Percentiles rank a stretch among this genome's conserved stretches.
Evolutionary conservation across 2,888 invertebrate species (phyloP).

Genomic region (Vesta saturnalis): DNA sequence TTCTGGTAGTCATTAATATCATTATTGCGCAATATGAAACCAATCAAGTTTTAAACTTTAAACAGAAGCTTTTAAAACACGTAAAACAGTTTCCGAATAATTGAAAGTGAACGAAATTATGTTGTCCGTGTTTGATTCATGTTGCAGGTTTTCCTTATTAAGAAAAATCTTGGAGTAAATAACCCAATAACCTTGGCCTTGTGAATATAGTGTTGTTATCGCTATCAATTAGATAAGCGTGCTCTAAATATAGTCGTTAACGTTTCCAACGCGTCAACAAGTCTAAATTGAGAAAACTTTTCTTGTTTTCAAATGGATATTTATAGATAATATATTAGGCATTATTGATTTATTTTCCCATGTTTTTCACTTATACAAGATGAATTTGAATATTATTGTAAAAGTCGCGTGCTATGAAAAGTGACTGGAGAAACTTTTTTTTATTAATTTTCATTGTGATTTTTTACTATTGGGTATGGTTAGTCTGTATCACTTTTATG

Average conservation of each 20-base stretch:
- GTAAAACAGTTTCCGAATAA: background rate
- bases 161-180: constrained; percentile 32
- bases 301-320: too few relatives aligned
- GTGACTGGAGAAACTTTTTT: too few relatives aligned
- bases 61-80: background rate
- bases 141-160: constrained; percentile 20
- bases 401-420: background rate
- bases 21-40: background rate
- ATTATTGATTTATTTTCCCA: too few relatives aligned
- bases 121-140: background rate
- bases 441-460: too few relatives aligned
- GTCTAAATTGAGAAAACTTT: too few relatives aligned
- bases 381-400: too few relatives aligned
- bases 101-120: background rate
- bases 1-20: background rate
- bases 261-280: background rate
- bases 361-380: too few relatives aligned
- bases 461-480: too few relatives aligned
- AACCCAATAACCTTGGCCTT: constrained; percentile 47
- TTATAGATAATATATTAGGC: too few relatives aligned
- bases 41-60: background rate
- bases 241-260: constrained; percentile 43
- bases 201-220: constrained; percentile 38
- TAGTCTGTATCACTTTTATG: too few relatives aligned
- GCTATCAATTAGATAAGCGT: constrained; percentile 45